These are phyloP conservation scores for Gorsachius magnificus DNA, from an alignment of 2,797 vertebrate genomes.

Conservation along the genomic window DNA sequence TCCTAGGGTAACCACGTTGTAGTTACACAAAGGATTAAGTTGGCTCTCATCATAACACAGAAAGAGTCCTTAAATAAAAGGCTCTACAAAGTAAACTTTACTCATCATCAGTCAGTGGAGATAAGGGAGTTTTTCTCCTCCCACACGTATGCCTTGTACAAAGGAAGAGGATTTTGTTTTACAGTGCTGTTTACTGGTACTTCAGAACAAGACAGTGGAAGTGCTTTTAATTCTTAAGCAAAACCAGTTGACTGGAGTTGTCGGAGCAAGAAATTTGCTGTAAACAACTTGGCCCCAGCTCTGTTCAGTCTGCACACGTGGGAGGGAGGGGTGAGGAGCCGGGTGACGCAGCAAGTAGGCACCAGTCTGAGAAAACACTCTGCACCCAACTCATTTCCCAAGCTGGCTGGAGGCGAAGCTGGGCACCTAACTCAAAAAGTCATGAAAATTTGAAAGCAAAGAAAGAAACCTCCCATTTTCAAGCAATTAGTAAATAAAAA, in stretches of 20 bases:
- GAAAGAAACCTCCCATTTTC: neutral
- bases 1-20: neutral
- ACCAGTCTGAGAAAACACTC: neutral
- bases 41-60: neutral
- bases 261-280: neutral
- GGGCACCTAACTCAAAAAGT: neutral
- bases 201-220: neutral
- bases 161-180: neutral
- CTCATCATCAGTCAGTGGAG: neutral
- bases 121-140: neutral
- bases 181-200: neutral
- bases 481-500: neutral
- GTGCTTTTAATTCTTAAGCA: neutral
- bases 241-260: neutral
- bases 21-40: neutral
- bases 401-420: neutral
- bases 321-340: neutral
- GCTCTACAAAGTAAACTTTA: neutral
- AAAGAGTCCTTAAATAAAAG: neutral
- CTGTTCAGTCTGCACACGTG: rapidly evolving
- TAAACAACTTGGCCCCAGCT: neutral
- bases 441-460: neutral
- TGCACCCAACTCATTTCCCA: neutral
- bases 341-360: neutral
- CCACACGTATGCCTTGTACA: rapidly evolving